Evolutionary conservation across 1,140 invertebrate species (phyloP).

Genomic region (Rhagoletis pomonella): DNA sequence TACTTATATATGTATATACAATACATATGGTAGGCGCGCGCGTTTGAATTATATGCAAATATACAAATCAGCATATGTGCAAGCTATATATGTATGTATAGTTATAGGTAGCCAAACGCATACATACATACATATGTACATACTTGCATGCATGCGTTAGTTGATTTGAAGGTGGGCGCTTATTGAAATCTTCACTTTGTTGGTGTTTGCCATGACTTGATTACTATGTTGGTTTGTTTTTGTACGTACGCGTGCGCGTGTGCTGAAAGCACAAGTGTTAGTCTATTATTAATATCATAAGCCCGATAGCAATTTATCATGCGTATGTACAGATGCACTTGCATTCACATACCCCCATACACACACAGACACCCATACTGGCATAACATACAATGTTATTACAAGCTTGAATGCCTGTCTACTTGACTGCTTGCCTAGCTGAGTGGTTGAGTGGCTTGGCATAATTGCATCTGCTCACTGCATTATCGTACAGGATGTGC

Average conservation of each 20-base stretch:
- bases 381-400: background rate
- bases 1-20: conserved; percentile 57
- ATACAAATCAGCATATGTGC: too few species aligned
- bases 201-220: background rate
- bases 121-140: background rate
- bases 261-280: conserved; percentile 66
- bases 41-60: too few species aligned
- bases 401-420: conserved; percentile 37
- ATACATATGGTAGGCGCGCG: background rate
- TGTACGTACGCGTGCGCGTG: conserved; percentile 55
- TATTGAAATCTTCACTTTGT: conserved; percentile 39
- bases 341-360: conserved; percentile 46
- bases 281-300: conserved; percentile 73
- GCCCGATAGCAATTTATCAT: conserved; percentile 70
- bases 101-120: background rate
- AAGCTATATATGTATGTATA: too few species aligned
- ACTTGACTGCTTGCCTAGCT: conserved; percentile 45
- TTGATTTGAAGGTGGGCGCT: background rate
- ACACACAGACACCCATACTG: background rate
- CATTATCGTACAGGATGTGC: conserved; percentile 53
- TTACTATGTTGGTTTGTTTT: conserved; percentile 51
- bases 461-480: conserved; percentile 25
- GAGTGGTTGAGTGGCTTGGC: conserved; percentile 33
- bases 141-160: background rate
- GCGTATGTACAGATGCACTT: conserved; percentile 29